A percentile compares a stretch with the other conserved stretches of the same genome.
Conservation (phyloP, 1,140 invertebrate genomes). For the Caenorhabditis tropicalis region DNA sequence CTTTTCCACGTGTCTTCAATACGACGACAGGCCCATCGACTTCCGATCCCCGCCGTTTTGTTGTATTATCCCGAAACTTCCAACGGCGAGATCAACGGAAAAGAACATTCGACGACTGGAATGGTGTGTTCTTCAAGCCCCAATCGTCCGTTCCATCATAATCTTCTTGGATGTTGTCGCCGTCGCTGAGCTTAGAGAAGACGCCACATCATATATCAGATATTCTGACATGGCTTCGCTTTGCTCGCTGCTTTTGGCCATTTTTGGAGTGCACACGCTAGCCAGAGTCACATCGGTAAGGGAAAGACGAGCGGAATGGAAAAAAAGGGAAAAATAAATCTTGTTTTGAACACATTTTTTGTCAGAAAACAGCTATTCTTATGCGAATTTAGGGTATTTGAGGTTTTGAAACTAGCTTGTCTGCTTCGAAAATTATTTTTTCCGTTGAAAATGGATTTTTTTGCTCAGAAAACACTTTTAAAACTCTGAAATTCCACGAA, state of each 20-base stretch:
- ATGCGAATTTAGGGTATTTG: too few relatives aligned
- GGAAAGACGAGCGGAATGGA: too few relatives aligned
- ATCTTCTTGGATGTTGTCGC: constrained; percentile 55
- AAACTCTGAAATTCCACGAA: too few relatives aligned
- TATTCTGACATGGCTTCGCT: constrained; percentile 54
- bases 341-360: neutral
- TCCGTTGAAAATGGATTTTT: too few relatives aligned
- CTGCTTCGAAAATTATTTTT: too few relatives aligned
- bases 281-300: constrained; percentile 54
- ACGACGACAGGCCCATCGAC: constrained; percentile 48
- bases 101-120: too few relatives aligned
- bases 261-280: constrained; percentile 58
- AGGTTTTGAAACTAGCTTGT: too few relatives aligned
- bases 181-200: constrained; percentile 55
- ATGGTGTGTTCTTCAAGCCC: constrained; percentile 57
- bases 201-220: constrained; percentile 47
- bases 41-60: constrained; percentile 57
- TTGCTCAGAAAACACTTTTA: too few relatives aligned
- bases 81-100: constrained; percentile 50
- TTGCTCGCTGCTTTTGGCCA: constrained; percentile 56
- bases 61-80: constrained; percentile 55
- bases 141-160: constrained; percentile 55
- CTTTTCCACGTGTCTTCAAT: constrained; percentile 49
- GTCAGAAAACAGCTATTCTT: too few relatives aligned
- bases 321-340: too few relatives aligned